Evolutionary conservation across 2,113 vertebrate genomes (phyloP).

Genomic region (Nothoprocta perdicaria): DNA sequence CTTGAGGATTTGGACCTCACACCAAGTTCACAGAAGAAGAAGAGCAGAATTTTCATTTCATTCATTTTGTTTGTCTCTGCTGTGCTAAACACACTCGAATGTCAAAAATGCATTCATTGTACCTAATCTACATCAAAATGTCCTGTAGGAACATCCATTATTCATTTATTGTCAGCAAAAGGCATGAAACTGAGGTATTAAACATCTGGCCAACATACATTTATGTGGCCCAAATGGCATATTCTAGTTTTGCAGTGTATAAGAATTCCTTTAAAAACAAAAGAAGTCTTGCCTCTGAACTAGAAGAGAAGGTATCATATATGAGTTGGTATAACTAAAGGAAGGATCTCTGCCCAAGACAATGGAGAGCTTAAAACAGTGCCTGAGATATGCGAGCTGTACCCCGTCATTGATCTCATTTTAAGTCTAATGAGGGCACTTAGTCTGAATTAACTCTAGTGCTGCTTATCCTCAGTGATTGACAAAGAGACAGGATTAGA

Average conservation of each 20-base stretch:
- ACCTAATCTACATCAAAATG: constrained; percentile 50
- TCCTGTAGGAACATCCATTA: constrained; percentile 48
- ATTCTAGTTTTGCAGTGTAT: constrained; percentile 10
- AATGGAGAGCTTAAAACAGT: background rate
- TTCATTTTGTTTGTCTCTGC: background rate
- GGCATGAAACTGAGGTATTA: constrained; percentile 40
- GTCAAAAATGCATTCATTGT: constrained; percentile 36
- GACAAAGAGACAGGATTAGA: background rate
- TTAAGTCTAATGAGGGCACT: constrained; percentile 18
- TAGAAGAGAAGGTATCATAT: background rate
- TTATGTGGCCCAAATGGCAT: constrained; percentile 63
- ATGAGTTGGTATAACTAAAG: background rate
- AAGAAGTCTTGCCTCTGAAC: constrained; percentile 9
- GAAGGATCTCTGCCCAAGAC: background rate
- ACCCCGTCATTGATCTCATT: background rate
- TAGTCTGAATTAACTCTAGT: constrained; percentile 9
- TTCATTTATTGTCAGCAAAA: constrained; percentile 60
- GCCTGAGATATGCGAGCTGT: background rate
- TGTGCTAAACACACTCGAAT: constrained; percentile 1
- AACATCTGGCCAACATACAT: constrained; percentile 58
- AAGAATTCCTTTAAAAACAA: constrained; percentile 36
- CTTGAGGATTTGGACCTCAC: background rate
- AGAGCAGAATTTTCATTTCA: constrained; percentile 17
- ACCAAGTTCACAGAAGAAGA: constrained; percentile 33
- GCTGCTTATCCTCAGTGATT: background rate